Percentiles rank a stretch among this genome's conserved stretches.
phyloP scores from a whole-genome alignment of 2,797 vertebrate species.

The Schizopygopsis malacanthus region DNA sequence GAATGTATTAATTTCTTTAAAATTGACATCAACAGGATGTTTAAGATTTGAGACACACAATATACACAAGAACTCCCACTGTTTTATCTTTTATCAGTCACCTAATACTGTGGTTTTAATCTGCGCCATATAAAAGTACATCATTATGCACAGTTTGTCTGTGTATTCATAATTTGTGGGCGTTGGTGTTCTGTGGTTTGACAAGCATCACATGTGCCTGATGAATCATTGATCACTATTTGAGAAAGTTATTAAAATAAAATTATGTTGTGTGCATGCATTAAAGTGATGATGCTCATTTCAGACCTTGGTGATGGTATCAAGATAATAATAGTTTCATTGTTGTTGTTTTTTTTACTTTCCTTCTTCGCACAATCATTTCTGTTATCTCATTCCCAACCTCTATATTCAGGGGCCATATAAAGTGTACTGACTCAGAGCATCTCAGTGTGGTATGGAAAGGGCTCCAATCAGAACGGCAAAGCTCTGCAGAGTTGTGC shows the following conservation, averaged over 20 bases:
- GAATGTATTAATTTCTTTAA: not conserved
- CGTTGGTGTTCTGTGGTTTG: slow-evolving; percentile 13
- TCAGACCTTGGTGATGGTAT: not conserved
- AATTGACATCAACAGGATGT: not conserved
- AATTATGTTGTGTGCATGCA: not conserved
- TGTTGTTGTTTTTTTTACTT: too few relatives aligned
- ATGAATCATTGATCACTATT: not conserved
- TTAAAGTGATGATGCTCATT: not conserved
- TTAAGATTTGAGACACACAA: not conserved
- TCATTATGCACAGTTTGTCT: not conserved
- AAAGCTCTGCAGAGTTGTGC: too few relatives aligned
- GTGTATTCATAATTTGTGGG: not conserved
- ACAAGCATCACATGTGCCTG: not conserved
- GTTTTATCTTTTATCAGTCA: not conserved
- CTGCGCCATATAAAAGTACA: not conserved
- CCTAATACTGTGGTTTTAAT: not conserved
- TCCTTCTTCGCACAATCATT: not conserved
- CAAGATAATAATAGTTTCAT: not conserved
- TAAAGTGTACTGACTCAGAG: too few relatives aligned
- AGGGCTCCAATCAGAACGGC: too few relatives aligned
- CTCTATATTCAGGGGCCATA: not conserved
- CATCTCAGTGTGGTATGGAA: too few relatives aligned
- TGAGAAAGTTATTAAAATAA: not conserved
- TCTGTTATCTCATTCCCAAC: not conserved
- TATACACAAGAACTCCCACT: not conserved